Evolutionary conservation across 2,888 invertebrate species (phyloP).

Genomic region (Xestia ashworthii): DNA sequence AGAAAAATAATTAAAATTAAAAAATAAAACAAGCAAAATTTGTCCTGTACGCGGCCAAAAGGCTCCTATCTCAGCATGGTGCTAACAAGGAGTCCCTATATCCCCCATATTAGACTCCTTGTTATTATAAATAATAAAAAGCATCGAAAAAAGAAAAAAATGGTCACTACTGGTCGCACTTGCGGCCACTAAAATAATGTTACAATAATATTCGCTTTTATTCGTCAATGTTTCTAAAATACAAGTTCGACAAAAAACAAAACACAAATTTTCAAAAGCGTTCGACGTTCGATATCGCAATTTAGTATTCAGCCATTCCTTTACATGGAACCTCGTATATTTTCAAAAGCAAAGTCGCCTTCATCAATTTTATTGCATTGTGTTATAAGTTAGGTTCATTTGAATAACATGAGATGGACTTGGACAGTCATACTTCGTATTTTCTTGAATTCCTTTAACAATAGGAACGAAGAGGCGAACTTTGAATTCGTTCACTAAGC

Average conservation of each 20-base stretch:
- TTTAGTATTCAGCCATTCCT: constrained; percentile 36
- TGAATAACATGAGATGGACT: constrained; percentile 68
- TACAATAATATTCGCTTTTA: neutral
- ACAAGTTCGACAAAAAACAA: neutral
- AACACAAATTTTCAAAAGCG: constrained; percentile 18
- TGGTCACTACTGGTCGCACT: too few species aligned
- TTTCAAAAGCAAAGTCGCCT: constrained; percentile 46
- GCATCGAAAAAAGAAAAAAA: too few species aligned
- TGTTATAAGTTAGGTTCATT: constrained; percentile 67
- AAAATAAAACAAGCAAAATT: too few species aligned
- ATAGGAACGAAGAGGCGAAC: constrained; percentile 51
- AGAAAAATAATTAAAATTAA: too few species aligned
- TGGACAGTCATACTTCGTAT: constrained; percentile 48
- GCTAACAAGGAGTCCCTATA: too few species aligned
- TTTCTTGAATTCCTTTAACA: constrained; percentile 62
- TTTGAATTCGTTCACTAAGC: constrained; percentile 63
- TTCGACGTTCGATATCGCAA: constrained; percentile 11
- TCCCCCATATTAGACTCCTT: too few species aligned
- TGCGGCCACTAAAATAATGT: too few species aligned
- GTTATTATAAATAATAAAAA: too few species aligned
- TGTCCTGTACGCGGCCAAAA: too few species aligned
- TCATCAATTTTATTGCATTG: constrained; percentile 62
- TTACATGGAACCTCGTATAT: constrained; percentile 44
- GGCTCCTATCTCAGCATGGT: too few species aligned
- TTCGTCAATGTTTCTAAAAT: neutral